Conservation (phyloP, 92 coral and sea anemone genomes). For the Umimayanthus kanabou region DNA sequence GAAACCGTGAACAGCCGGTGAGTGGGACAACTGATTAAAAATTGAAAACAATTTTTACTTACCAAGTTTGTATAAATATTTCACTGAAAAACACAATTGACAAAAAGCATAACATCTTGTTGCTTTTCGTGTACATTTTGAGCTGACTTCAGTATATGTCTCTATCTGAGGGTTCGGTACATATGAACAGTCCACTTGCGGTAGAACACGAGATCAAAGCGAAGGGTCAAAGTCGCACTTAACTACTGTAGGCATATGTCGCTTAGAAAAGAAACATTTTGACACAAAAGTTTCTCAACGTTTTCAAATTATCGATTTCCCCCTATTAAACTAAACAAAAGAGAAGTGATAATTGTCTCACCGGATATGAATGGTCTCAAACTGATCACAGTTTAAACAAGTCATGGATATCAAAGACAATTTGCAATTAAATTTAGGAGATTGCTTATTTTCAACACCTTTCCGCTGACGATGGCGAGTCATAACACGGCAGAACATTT, state of each 20-base stretch:
- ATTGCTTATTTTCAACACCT: constrained; percentile 24
- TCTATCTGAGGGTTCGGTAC: neutral
- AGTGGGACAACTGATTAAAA: too few relatives aligned
- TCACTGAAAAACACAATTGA: neutral
- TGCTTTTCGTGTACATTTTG: constrained; percentile 6
- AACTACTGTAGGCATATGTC: neutral
- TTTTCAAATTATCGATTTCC: constrained; percentile 20
- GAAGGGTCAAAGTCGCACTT: neutral
- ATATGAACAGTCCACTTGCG: neutral
- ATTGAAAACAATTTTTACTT: neutral
- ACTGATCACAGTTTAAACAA: constrained; percentile 31
- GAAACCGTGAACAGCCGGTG: neutral
- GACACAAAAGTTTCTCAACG: constrained; percentile 23
- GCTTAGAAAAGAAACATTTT: constrained; percentile 30
- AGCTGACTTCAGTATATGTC: neutral
- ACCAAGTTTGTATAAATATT: constrained; percentile 6
- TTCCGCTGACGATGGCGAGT: neutral
- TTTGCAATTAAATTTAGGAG: constrained; percentile 35
- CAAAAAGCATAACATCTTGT: neutral
- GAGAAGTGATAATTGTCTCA: constrained; percentile 8
- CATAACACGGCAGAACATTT: neutral
- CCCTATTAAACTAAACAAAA: constrained; percentile 26
- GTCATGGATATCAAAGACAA: neutral
- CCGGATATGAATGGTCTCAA: constrained; percentile 42
- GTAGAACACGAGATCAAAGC: neutral